A percentile compares a stretch with the other conserved stretches of the same genome.
Conservation (phyloP, 2,113 vertebrate genomes). For the Xiphorhynchus elegans region DNA sequence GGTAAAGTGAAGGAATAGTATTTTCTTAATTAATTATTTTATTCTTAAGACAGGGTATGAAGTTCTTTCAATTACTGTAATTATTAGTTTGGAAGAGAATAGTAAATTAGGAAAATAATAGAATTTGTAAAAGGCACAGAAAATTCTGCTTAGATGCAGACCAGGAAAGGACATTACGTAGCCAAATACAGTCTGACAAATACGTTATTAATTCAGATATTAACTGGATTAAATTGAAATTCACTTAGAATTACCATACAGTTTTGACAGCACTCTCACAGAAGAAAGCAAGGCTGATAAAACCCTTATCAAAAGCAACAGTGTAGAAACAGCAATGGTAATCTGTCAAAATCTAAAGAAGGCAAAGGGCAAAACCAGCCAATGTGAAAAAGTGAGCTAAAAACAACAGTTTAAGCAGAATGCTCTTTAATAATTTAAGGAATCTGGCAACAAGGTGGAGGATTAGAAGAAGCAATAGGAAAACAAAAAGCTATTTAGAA, state of each 20-base stretch:
- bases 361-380: background rate
- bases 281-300: background rate
- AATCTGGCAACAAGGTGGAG: slow-evolving; percentile 13
- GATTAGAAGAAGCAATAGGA: slow-evolving; percentile 26
- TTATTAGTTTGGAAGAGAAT: background rate
- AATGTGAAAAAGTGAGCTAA: background rate
- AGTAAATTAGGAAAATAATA: background rate
- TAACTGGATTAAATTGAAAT: background rate
- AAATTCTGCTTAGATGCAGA: background rate
- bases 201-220: background rate
- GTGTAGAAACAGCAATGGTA: background rate
- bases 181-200: background rate
- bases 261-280: background rate
- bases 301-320: background rate
- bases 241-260: background rate
- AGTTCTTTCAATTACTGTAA: background rate
- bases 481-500: slow-evolving; percentile 43
- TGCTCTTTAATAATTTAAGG: slow-evolving; percentile 33
- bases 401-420: slow-evolving; percentile 29
- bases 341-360: slow-evolving; percentile 7
- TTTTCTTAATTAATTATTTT: background rate
- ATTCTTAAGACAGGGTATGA: background rate
- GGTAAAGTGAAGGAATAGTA: background rate
- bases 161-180: background rate
- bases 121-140: background rate